Base-by-base conservation (phyloP, 2,888 invertebrate genomes). In the Dolichopus griseipennis region DNA sequence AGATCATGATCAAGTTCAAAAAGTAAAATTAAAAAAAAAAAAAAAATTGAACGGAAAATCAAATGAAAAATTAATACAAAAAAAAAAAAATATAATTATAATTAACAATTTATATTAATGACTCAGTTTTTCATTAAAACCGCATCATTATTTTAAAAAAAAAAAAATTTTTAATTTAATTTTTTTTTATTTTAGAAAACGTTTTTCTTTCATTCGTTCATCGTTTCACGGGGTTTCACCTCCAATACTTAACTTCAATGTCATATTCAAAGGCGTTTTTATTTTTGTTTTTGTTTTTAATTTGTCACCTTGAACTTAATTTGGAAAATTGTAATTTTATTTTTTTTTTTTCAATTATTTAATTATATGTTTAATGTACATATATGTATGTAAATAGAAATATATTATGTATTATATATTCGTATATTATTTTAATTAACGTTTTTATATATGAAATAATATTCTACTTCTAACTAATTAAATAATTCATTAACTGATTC, bases 1-100 rank as follows among this genome's bases (percentile, higher is more conserved):
- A 52, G 52, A 52, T 52, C 52, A 52, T 52, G 52, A 52, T 52
- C 52, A 52, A 52, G 52, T 52, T 52, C 52, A 52, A 52, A 52
- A 12, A 52, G 1, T 15, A 52, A 52, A 52, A 52, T 18, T 4
- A 2, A n/a, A 52, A 52, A n/a, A n/a, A 52, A 52, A 52, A 18
- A 3, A 52, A 52, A 52, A 52, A 27, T 27, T 27, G 27, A 27
- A 27, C 27, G 27, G 27, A 27, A 27, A 27, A 27, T 27, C 2
- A 37, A 37, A 37, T 8, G 37, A 52, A 52, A n/a, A 52, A n/a
- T 52, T 12, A n/a, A n/a, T n/a, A n/a, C n/a, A n/a, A 52, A 52
- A 52, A 52, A 52, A 18, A n/a, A 12, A 52, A 52, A 52, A 52
- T n/a, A n/a, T n/a, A n/a, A n/a, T n/a, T n/a, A n/a, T 52, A 18